A percentile compares a stretch with the other conserved stretches of the same genome.
Evolutionary conservation across 2,113 vertebrate genomes (phyloP).

Genomic region (Trachemys scripta): DNA sequence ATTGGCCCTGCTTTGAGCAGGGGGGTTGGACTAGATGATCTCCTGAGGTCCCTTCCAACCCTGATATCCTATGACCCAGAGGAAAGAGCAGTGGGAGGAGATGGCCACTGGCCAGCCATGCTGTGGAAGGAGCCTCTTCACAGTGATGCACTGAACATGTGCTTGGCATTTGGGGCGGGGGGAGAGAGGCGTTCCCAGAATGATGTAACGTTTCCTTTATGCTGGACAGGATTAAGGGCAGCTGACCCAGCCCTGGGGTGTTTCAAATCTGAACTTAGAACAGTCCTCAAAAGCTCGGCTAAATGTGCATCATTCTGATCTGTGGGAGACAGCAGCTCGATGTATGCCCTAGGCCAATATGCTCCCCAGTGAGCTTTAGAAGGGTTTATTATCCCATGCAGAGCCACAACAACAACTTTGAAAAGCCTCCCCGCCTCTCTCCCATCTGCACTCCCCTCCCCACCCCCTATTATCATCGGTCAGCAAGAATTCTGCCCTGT

Average conservation of each 20-base stretch:
- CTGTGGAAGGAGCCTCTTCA: fast-evolving
- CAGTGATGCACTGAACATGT: neutral
- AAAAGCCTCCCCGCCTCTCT: constrained; percentile 66
- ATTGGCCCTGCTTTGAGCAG: too few species aligned
- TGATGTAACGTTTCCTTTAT: neutral
- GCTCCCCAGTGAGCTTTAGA: neutral
- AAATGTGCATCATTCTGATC: neutral
- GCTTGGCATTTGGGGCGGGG: fast-evolving
- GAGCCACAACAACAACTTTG: neutral
- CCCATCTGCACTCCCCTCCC: constrained; percentile 32
- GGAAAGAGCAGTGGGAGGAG: neutral
- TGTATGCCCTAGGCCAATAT: fast-evolving
- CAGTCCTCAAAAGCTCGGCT: neutral
- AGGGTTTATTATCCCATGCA: neutral
- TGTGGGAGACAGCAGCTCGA: fast-evolving
- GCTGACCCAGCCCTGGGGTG: neutral
- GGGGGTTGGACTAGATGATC: too few species aligned
- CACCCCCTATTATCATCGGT: constrained; percentile 1
- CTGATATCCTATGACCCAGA: neutral
- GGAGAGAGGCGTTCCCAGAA: neutral
- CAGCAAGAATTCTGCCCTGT: constrained; percentile 46
- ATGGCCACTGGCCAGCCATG: fast-evolving
- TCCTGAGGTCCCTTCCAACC: too few species aligned
- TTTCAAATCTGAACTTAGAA: neutral
- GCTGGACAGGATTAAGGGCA: neutral